phyloP scores from a whole-genome alignment of 2,797 vertebrate genomes.

The Pangasius mekongensis region DNA sequence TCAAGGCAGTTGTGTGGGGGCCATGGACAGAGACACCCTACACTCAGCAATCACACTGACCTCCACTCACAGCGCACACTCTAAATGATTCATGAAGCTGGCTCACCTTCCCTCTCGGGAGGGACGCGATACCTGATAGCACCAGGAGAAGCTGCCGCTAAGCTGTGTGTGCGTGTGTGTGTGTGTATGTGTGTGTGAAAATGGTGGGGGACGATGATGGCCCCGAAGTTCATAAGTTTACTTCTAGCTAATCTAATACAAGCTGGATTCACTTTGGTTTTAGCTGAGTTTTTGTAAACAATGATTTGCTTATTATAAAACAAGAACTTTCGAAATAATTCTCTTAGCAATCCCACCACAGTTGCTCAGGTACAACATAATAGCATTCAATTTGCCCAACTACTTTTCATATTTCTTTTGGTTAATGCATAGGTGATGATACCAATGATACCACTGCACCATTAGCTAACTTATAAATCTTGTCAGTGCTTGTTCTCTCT shows the following conservation, averaged over 20 bases:
- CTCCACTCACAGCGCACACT: conserved; percentile 63
- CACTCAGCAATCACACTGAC: conserved; percentile 61
- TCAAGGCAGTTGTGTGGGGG: conserved; percentile 61
- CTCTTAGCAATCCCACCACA: background rate
- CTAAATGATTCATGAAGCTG: conserved; percentile 64
- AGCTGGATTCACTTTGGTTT: background rate
- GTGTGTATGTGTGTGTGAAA: conserved; percentile 33
- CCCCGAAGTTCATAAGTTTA: conserved; percentile 55
- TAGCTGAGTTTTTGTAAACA: background rate
- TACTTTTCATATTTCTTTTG: conserved; percentile 27
- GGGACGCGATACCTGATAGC: conserved; percentile 60
- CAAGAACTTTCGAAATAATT: background rate
- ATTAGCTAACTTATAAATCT: conserved; percentile 57
- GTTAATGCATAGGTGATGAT: conserved; percentile 24
- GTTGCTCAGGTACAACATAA: background rate
- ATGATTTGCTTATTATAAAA: conserved; percentile 2
- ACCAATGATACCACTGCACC: conserved; percentile 32
- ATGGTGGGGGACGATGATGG: conserved; percentile 48
- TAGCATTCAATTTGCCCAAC: background rate
- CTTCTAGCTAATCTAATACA: background rate
- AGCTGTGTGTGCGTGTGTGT: conserved; percentile 49
- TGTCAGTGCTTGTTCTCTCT: conserved; percentile 55
- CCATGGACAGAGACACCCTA: conserved; percentile 57
- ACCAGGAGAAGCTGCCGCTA: conserved; percentile 51
- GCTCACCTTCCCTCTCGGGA: conserved; percentile 64